A percentile compares a stretch with the other conserved stretches of the same genome.
Evolutionary conservation across 2,797 vertebrate genomes (phyloP).

Genomic region (Intellagama lesueurii): DNA sequence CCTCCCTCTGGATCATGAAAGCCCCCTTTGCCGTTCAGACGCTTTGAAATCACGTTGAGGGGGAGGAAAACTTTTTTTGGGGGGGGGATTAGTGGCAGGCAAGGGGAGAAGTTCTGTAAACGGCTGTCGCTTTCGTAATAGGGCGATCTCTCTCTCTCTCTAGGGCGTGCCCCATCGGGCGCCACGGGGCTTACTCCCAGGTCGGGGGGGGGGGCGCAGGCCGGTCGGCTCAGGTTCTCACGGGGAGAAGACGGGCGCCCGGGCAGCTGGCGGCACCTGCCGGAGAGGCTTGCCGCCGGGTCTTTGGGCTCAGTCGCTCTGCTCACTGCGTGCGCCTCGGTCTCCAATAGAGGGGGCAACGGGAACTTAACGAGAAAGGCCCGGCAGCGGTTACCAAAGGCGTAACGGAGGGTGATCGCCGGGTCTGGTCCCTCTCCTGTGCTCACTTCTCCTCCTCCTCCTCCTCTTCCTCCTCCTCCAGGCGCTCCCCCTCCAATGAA

Average conservation of each 20-base stretch:
- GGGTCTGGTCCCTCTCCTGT: neutral
- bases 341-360: conserved; percentile 23
- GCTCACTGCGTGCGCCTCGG: neutral
- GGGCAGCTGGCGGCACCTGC: conserved; percentile 15
- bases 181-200: neutral
- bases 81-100: too few species aligned
- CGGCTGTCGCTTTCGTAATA: neutral
- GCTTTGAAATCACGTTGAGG: neutral
- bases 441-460: neutral
- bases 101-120: neutral
- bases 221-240: neutral
- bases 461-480: neutral
- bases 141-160: neutral
- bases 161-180: too few species aligned
- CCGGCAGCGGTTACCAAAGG: conserved; percentile 15
- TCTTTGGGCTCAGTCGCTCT: neutral
- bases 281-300: neutral
- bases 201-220: neutral
- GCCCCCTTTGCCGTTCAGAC: neutral
- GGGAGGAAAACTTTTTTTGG: neutral
- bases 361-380: neutral
- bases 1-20: neutral
- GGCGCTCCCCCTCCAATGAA: neutral
- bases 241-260: neutral
- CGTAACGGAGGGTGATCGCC: neutral